Evolutionary conservation across 1,140 invertebrate genomes (phyloP).

Genomic region (Trachymyrmex septentrionalis): DNA sequence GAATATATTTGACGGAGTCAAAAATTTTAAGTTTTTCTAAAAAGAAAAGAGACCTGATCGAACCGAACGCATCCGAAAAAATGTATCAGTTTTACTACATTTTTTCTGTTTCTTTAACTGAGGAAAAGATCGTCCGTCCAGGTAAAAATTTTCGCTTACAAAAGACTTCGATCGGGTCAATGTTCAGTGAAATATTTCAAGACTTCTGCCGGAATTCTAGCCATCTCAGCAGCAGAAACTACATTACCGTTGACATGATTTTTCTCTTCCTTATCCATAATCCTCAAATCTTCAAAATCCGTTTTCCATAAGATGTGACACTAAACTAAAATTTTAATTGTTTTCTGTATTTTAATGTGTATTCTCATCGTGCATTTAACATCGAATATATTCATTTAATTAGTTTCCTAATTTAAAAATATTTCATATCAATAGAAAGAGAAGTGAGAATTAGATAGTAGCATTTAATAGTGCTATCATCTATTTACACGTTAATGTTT

Average conservation of each 20-base stretch:
- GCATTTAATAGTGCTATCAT: neutral
- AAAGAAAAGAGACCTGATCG: conserved; percentile 39
- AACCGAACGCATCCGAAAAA: neutral
- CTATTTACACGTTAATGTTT: neutral
- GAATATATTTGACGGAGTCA: no score
- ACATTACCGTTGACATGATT: neutral
- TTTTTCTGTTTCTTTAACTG: conserved; percentile 7
- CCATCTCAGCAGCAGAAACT: neutral
- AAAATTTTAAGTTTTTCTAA: no score
- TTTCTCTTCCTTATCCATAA: conserved; percentile 1
- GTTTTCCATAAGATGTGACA: neutral
- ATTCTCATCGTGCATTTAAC: neutral
- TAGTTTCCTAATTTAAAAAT: neutral
- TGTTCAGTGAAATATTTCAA: conserved; percentile 53
- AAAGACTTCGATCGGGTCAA: conserved; percentile 25
- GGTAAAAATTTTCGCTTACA: neutral
- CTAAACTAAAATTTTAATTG: neutral
- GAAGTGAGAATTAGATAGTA: neutral
- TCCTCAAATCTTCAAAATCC: neutral
- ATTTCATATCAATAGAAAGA: neutral
- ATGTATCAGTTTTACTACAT: neutral
- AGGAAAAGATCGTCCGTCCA: no score
- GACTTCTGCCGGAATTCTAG: neutral
- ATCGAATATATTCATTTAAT: neutral
- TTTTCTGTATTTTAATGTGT: neutral